Conservation (phyloP, 1,140 invertebrate genomes). For the Mylabris phalerata region DNA sequence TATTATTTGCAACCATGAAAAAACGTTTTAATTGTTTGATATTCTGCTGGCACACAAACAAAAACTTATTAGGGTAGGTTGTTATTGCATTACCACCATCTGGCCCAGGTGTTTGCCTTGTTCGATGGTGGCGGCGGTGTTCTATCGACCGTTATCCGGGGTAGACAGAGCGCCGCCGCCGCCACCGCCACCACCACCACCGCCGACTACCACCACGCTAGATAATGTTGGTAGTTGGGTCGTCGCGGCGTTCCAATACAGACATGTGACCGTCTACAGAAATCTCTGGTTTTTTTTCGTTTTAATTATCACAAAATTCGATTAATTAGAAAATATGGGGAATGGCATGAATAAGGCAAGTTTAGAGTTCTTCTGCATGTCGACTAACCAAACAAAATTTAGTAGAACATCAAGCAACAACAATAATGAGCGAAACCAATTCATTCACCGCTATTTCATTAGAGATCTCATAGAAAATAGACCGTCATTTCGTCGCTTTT, state of each 20-base stretch:
- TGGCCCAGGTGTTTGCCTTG: neutral
- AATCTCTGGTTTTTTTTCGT: neutral
- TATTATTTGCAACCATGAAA: too few relatives aligned
- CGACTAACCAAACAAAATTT: too few relatives aligned
- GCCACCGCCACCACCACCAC: neutral
- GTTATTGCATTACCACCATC: neutral
- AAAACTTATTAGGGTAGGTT: slow-evolving; percentile 1
- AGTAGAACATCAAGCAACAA: too few relatives aligned
- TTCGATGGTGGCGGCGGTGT: slow-evolving; percentile 13
- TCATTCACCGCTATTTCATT: too few relatives aligned
- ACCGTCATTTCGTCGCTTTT: too few relatives aligned
- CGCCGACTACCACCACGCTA: neutral
- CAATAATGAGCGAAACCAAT: too few relatives aligned
- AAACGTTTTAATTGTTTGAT: too few relatives aligned
- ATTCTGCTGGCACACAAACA: neutral
- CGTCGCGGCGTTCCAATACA: slow-evolving; percentile 5
- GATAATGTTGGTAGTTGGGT: slow-evolving; percentile 3
- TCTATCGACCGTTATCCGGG: slow-evolving; percentile 17
- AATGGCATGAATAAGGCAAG: slow-evolving; percentile 26
- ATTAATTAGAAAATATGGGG: slow-evolving; percentile 13
- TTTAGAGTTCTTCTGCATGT: slow-evolving; percentile 14
- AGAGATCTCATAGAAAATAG: too few relatives aligned
- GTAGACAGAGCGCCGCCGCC: slow-evolving; percentile 24
- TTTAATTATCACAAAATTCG: slow-evolving; percentile 1
- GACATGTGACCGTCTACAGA: slow-evolving; percentile 12